These are phyloP conservation scores for Diplodus sargus DNA, from an alignment of 2,797 vertebrate species.

Conservation along the genomic window DNA sequence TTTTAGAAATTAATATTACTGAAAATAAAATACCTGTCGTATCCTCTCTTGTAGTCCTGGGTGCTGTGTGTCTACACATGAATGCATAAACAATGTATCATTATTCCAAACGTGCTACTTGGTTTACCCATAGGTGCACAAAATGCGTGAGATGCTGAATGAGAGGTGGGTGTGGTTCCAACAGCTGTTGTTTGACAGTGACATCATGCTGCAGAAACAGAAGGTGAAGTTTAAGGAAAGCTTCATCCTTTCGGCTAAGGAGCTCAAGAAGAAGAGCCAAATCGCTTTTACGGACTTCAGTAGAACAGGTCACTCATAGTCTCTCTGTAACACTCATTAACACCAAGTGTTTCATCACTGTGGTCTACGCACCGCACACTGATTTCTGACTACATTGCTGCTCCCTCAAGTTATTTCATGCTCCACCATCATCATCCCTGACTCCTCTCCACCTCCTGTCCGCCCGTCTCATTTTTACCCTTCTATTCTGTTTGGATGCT, in stretches of 20 bases:
- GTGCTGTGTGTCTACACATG: background rate
- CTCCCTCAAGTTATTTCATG: slow-evolving; percentile 43
- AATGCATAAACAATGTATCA: background rate
- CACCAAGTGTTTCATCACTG: background rate
- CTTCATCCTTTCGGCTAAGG: slow-evolving; percentile 85
- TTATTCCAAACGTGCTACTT: slow-evolving; percentile 2
- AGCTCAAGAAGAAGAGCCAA: slow-evolving; percentile 88
- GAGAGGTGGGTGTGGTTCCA: slow-evolving; percentile 89
- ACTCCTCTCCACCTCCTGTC: background rate
- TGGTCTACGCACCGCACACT: background rate
- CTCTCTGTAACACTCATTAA: background rate
- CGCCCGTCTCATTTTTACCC: background rate
- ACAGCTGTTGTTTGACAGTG: slow-evolving; percentile 86
- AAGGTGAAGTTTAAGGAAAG: slow-evolving; percentile 89
- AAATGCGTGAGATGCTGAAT: slow-evolving; percentile 82
- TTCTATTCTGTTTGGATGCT: background rate
- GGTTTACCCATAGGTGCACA: slow-evolving; percentile 82
- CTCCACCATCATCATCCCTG: slow-evolving; percentile 1
- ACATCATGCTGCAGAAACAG: slow-evolving; percentile 84
- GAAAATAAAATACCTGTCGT: background rate
- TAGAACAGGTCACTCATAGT: slow-evolving; percentile 73
- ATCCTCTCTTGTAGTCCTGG: background rate
- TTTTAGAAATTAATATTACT: background rate
- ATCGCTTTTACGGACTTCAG: slow-evolving; percentile 84
- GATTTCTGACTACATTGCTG: slow-evolving; percentile 53